Evolutionary conservation across 2,888 invertebrate genomes (phyloP), one percentile per base, ranked within the genome.

Genomic region (Monoplex corrugatus): DNA sequence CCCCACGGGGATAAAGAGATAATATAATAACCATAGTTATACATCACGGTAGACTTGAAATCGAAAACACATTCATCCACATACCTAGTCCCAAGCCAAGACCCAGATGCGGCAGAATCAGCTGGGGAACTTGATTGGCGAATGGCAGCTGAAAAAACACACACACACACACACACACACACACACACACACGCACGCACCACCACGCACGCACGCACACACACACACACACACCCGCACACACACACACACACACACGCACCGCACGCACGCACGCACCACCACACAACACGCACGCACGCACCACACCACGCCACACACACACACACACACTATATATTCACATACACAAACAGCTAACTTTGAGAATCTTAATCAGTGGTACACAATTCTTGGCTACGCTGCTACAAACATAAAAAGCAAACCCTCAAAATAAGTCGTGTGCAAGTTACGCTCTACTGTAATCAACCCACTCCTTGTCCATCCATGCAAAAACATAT

Each of bases 41-140:
- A n/a, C n/a, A n/a, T n/a, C n/a, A n/a, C n/a, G n/a, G n/a, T n/a
- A n/a, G n/a, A n/a, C n/a, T n/a, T n/a, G n/a, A n/a, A n/a, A n/a
- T n/a, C n/a, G n/a, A n/a, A n/a, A n/a, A n/a, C 35, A 35, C 2
- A 75, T 5, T 8, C 32, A 23, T 45, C 13, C n/a, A 88, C 94
- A 92, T 94, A 96, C 98, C 98, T 86, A 98, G 97, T 6, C 98
- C 97, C n/a, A 98, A 95, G 2, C 98, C 98, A 84, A 98, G 96
- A 0, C 97, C 97, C 94, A 98, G 97, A 96, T 98, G 98, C 0
- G 98, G 98, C 75, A 98, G 93, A 10, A 97, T 96, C 28, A 98
- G 96, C 91, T 97, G 97, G 89, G 96, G 95, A 91, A 98, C 97
- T 0, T 97, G 97, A 38, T 96, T 96, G 0, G 97, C 97, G 91